These are phyloP conservation scores for Garra rufa DNA, from an alignment of 2,113 vertebrate genomes.

Conservation along the genomic window DNA sequence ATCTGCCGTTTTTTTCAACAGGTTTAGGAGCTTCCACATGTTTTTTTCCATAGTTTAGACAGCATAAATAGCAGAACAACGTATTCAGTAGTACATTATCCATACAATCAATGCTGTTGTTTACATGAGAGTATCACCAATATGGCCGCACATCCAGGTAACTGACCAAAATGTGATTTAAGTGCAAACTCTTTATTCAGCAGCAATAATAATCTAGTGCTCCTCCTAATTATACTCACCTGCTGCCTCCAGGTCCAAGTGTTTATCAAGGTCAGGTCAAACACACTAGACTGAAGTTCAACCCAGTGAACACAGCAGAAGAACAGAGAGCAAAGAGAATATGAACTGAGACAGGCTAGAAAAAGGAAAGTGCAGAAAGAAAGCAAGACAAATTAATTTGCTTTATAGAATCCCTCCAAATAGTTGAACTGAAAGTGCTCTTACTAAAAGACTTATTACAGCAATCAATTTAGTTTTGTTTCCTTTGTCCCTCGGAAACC, in stretches of 20 bases:
- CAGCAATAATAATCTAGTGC: background rate
- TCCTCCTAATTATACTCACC: background rate
- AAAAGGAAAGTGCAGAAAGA: slow-evolving; percentile 37
- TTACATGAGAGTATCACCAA: too few relatives aligned
- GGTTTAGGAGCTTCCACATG: too few relatives aligned
- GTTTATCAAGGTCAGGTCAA: background rate
- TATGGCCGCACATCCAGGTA: too few relatives aligned
- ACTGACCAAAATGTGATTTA: too few relatives aligned
- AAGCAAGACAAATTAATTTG: slow-evolving; percentile 75
- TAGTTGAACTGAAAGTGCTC: slow-evolving; percentile 70
- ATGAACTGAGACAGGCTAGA: slow-evolving; percentile 8
- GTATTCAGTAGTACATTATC: too few relatives aligned
- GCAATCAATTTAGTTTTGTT: slow-evolving; percentile 81
- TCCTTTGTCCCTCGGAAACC: slow-evolving; percentile 77
- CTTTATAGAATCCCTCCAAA: slow-evolving; percentile 78
- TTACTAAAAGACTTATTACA: slow-evolving; percentile 76
- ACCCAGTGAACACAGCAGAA: slow-evolving; percentile 6
- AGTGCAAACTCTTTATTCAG: too few relatives aligned
- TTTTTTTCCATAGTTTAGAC: too few relatives aligned
- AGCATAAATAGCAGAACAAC: too few relatives aligned
- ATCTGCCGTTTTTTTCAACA: too few relatives aligned
- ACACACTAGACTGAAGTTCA: background rate
- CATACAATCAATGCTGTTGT: too few relatives aligned
- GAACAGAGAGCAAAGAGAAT: background rate
- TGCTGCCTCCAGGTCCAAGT: slow-evolving; percentile 11